phyloP scores from a whole-genome alignment of 2,888 invertebrate species.

The Deilephila elpenor region DNA sequence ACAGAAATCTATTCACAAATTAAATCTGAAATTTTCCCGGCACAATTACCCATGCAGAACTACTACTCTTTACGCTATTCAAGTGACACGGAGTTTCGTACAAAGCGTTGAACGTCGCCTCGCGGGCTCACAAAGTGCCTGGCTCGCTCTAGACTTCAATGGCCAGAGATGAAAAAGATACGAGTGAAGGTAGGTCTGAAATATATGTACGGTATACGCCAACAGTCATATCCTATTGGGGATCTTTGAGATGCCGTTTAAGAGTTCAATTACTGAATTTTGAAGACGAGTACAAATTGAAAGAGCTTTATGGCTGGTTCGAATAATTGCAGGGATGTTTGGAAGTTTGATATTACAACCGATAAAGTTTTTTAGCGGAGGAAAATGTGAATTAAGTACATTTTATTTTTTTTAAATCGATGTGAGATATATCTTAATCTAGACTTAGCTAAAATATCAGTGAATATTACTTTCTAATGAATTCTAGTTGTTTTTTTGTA shows the following conservation, averaged over 20 bases:
- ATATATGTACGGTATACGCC: background rate
- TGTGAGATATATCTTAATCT: too few species aligned
- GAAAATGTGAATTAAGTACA: too few species aligned
- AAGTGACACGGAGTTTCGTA: slow-evolving; percentile 6
- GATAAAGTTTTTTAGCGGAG: too few species aligned
- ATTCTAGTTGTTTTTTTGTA: too few species aligned
- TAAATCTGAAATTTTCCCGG: background rate
- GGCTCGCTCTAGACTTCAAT: slow-evolving; percentile 11
- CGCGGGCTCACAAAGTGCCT: background rate
- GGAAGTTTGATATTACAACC: too few species aligned
- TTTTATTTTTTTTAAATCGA: too few species aligned
- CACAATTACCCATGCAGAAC: slow-evolving; percentile 16
- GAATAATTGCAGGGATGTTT: too few species aligned
- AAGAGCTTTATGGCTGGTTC: too few species aligned
- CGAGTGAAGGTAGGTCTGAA: slow-evolving; percentile 15
- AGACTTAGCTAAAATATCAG: too few species aligned
- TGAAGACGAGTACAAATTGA: background rate
- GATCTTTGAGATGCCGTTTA: background rate
- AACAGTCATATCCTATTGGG: slow-evolving; percentile 12
- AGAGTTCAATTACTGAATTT: slow-evolving; percentile 3
- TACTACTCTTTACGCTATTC: slow-evolving; percentile 15
- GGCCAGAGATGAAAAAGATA: slow-evolving; percentile 21
- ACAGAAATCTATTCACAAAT: background rate
- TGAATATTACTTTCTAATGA: too few species aligned
- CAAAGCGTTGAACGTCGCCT: slow-evolving; percentile 23